These are phyloP conservation scores for Helleia helle DNA, from an alignment of 2,888 invertebrate genomes.

Conservation along the genomic window DNA sequence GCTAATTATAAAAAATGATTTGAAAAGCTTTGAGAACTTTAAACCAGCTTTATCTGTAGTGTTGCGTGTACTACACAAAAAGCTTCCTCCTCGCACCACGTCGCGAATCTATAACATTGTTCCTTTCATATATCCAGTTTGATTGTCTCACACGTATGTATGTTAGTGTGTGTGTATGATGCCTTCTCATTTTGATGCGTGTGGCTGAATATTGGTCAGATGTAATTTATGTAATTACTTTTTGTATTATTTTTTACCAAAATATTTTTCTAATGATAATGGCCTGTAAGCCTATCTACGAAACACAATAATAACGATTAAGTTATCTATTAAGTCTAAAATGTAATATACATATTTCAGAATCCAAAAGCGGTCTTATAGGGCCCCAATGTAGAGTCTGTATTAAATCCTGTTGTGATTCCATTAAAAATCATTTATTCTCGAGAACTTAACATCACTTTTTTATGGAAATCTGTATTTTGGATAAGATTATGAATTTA, in stretches of 20 bases:
- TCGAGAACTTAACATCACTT: no score
- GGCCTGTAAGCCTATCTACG: background rate
- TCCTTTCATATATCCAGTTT: conserved; percentile 61
- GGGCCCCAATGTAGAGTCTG: no score
- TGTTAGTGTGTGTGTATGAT: conserved; percentile 26
- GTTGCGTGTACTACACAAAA: conserved; percentile 34
- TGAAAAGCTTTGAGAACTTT: no score
- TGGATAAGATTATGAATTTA: no score
- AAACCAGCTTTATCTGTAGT: conserved; percentile 31
- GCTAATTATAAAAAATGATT: no score
- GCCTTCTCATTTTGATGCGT: background rate
- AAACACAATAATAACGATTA: background rate
- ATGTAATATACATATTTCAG: no score
- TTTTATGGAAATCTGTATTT: no score
- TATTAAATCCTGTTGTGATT: no score
- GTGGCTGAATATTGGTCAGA: conserved; percentile 5
- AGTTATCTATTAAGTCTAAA: background rate
- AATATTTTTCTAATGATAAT: background rate
- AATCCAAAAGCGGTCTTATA: no score
- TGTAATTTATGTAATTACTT: conserved; percentile 8
- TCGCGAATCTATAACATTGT: conserved; percentile 58
- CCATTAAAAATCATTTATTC: no score
- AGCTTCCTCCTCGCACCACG: conserved; percentile 44
- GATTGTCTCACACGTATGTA: conserved; percentile 26
- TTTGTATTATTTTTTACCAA: background rate